Percentiles rank a stretch among this genome's conserved stretches.
Evolutionary conservation across 2,888 invertebrate genomes (phyloP).

Genomic region (Himalopsyche kuldschensis): DNA sequence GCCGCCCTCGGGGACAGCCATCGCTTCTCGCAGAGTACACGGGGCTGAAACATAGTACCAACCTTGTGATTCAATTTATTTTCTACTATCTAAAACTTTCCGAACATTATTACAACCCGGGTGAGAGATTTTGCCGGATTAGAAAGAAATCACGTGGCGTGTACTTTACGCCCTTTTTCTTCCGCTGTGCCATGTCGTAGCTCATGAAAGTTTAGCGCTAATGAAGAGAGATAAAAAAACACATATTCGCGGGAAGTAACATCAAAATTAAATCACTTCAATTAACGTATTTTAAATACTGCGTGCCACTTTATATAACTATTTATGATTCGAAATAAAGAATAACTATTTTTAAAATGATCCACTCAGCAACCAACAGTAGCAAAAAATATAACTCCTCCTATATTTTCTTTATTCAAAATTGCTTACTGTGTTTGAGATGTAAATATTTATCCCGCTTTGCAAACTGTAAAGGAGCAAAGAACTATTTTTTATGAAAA

Average conservation of each 20-base stretch:
- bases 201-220: constrained; percentile 16
- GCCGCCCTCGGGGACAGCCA: not conserved
- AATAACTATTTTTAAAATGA: too few species aligned
- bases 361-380: too few species aligned
- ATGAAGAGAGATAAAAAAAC: constrained; percentile 11
- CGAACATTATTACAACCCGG: constrained; percentile 14
- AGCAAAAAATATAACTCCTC: too few species aligned
- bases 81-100: constrained; percentile 16
- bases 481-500: too few species aligned
- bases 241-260: not conserved
- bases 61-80: constrained; percentile 32
- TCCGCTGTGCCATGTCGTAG: not conserved
- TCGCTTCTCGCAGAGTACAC: not conserved
- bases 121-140: constrained; percentile 19
- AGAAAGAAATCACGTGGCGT: constrained; percentile 29
- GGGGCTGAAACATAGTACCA: not conserved
- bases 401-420: too few species aligned
- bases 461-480: too few species aligned
- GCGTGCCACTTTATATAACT: not conserved
- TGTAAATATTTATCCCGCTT: too few species aligned
- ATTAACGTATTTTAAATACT: not conserved
- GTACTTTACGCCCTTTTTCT: constrained; percentile 11
- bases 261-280: not conserved
- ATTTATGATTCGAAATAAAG: too few species aligned
- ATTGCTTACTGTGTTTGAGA: too few species aligned